phyloP scores from a whole-genome alignment of 2,797 vertebrate species.

The Hemitrygon akajei region DNA sequence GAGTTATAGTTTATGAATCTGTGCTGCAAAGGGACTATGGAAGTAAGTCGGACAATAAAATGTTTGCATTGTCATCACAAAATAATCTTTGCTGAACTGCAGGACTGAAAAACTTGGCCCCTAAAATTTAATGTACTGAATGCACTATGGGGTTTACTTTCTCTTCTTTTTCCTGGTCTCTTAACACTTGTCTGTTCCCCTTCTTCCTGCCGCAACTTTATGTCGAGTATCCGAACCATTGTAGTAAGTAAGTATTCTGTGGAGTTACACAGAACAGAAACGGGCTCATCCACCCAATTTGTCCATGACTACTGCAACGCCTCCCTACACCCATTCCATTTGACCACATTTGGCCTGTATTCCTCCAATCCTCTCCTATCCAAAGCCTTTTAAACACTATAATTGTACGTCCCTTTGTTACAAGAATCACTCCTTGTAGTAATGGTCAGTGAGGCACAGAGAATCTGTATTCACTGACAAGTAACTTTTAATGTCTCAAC shows the following conservation, averaged over 20 bases:
- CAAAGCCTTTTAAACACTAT: too few species aligned
- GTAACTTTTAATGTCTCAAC: too few species aligned
- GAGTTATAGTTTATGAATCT: background rate
- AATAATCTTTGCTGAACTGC: background rate
- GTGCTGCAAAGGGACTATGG: background rate
- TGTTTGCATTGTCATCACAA: background rate
- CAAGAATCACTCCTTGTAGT: too few species aligned
- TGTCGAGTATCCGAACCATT: background rate
- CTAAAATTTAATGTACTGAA: background rate
- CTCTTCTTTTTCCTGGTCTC: background rate
- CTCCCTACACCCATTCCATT: too few species aligned
- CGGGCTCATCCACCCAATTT: too few species aligned
- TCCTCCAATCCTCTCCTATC: too few species aligned
- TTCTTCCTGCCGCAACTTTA: background rate
- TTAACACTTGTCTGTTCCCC: background rate
- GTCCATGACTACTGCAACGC: too few species aligned
- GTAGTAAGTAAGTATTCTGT: background rate
- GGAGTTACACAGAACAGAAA: too few species aligned
- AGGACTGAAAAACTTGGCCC: background rate
- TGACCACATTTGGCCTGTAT: too few species aligned
- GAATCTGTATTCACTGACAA: too few species aligned
- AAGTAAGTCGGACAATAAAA: background rate
- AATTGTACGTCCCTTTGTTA: too few species aligned
- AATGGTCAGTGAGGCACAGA: too few species aligned
- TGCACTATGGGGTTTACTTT: background rate